Evolutionary conservation across 2,113 vertebrate species (phyloP).

Genomic region (Neodon shergylaensis): DNA sequence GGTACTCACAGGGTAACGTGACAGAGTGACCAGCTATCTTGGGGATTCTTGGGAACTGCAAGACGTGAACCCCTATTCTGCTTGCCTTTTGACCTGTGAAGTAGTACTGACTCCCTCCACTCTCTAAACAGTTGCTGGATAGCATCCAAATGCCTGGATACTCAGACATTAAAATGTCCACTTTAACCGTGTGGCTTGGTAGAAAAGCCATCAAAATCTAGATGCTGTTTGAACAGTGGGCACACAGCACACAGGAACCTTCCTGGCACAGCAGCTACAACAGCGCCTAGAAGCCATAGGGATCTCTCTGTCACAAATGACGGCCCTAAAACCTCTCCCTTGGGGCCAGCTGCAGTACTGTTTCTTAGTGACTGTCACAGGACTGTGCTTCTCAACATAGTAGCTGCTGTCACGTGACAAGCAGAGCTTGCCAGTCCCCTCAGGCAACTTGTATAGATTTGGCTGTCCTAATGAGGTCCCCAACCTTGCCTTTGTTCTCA

Average conservation of each 20-base stretch:
- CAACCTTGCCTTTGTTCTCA: neutral
- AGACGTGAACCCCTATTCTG: neutral
- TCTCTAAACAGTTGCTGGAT: neutral
- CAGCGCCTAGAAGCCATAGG: no score
- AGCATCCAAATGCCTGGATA: rapidly evolving
- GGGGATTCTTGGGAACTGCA: neutral
- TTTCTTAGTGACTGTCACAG: neutral
- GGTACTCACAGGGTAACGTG: rapidly evolving
- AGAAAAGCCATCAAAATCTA: neutral
- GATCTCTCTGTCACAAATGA: neutral
- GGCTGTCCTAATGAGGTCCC: neutral
- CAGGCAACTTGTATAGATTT: neutral
- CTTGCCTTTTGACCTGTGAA: neutral
- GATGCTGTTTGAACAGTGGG: rapidly evolving
- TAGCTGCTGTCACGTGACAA: neutral
- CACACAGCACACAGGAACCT: neutral
- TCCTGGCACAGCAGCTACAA: neutral
- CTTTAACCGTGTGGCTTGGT: rapidly evolving
- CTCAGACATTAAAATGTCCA: neutral
- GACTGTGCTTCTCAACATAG: neutral
- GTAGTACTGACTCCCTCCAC: neutral
- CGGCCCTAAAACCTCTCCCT: neutral
- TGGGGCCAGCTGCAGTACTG: neutral
- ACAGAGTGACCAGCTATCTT: no score
- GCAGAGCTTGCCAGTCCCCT: neutral